Evolutionary conservation across 2,888 invertebrate species (phyloP).

Genomic region (Nebria brevicollis): DNA sequence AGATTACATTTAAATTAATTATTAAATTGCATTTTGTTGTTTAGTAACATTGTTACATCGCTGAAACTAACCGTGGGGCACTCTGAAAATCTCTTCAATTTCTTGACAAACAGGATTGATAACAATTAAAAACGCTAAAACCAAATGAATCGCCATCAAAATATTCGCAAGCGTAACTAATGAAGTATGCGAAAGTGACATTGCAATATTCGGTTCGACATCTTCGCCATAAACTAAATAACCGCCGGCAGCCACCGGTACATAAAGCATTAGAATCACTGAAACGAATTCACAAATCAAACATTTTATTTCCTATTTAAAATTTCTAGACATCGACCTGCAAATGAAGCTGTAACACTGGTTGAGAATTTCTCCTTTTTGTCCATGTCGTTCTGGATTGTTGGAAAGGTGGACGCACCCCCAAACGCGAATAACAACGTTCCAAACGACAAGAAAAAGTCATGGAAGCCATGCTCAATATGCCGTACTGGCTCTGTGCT

Average conservation of each 20-base stretch:
- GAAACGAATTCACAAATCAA: slow-evolving; percentile 51
- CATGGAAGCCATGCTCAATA: slow-evolving; percentile 67
- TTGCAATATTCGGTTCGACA: slow-evolving; percentile 70
- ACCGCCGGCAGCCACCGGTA: slow-evolving; percentile 71
- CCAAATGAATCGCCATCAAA: slow-evolving; percentile 72
- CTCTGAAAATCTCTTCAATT: slow-evolving; percentile 71
- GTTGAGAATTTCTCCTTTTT: slow-evolving; percentile 73
- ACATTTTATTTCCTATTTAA: neutral
- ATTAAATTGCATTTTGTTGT: no score
- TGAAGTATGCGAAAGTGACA: slow-evolving; percentile 66
- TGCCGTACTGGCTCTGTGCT: slow-evolving; percentile 63
- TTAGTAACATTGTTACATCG: neutral
- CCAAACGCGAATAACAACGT: slow-evolving; percentile 78
- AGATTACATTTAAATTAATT: no score
- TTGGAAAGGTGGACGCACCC: slow-evolving; percentile 80
- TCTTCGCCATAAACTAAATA: slow-evolving; percentile 72
- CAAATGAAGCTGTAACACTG: slow-evolving; percentile 71
- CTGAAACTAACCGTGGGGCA: slow-evolving; percentile 67
- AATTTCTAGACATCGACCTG: slow-evolving; percentile 60
- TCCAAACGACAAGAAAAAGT: slow-evolving; percentile 76
- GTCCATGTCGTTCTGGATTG: slow-evolving; percentile 81
- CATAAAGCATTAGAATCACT: slow-evolving; percentile 69
- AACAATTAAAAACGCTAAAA: slow-evolving; percentile 75
- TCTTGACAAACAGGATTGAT: slow-evolving; percentile 79
- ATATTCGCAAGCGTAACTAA: slow-evolving; percentile 69